These are phyloP conservation scores for Camponotus pennsylvanicus DNA, from an alignment of 1,140 invertebrate species.

Conservation along the genomic window DNA sequence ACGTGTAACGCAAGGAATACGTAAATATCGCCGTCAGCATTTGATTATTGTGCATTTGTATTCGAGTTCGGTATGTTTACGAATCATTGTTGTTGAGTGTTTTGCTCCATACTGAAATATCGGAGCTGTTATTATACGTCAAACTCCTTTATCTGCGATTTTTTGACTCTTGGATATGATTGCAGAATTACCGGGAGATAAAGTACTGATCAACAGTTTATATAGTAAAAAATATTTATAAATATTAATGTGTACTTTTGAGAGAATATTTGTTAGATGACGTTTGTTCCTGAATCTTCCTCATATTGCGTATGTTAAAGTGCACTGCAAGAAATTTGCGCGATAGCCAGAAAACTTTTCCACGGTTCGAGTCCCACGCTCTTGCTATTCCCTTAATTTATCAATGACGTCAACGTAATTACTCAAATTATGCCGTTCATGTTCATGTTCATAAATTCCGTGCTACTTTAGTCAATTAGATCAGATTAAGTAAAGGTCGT, in stretches of 20 bases:
- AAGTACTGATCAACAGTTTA: neutral
- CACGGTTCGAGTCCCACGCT: constrained; percentile 25
- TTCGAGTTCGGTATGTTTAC: neutral
- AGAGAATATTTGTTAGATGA: neutral
- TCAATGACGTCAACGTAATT: constrained; percentile 68
- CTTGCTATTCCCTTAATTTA: constrained; percentile 50
- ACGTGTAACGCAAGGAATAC: constrained; percentile 19
- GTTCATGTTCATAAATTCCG: constrained; percentile 32
- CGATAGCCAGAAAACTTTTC: constrained; percentile 35
- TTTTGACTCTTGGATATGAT: neutral
- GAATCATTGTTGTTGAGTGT: neutral
- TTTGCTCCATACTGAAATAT: constrained; percentile 8
- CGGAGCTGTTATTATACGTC: neutral
- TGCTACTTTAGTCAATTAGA: constrained; percentile 34
- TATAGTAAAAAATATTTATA: neutral
- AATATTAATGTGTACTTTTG: neutral
- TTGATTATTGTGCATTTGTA: constrained; percentile 42
- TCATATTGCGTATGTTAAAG: neutral
- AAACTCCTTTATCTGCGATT: neutral
- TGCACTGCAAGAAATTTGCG: constrained; percentile 13
- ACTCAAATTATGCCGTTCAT: constrained; percentile 60
- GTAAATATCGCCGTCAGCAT: constrained; percentile 22
- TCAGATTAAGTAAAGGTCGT: neutral
- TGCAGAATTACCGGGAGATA: neutral
- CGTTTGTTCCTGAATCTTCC: no score